Evolutionary conservation across 2,113 vertebrate species (phyloP).

Genomic region (Melozone crissalis): DNA sequence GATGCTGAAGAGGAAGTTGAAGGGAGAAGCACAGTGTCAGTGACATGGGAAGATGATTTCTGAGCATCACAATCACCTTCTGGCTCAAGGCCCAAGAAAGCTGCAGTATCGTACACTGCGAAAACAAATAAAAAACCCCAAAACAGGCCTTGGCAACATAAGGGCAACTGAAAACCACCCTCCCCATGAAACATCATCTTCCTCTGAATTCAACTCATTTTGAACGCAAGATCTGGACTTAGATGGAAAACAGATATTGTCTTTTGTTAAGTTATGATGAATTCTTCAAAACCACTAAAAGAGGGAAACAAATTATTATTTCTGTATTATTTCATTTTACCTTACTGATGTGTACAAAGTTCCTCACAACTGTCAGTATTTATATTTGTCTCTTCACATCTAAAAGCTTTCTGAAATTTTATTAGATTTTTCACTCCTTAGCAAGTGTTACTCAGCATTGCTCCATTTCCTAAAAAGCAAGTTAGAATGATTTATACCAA

Average conservation of each 20-base stretch:
- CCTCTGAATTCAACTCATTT: neutral
- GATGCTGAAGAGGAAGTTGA: neutral
- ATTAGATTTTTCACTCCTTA: neutral
- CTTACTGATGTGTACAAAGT: neutral
- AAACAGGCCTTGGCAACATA: neutral
- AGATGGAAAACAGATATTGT: neutral
- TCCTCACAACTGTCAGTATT: neutral
- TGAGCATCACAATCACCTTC: neutral
- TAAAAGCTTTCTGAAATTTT: neutral
- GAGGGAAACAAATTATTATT: neutral
- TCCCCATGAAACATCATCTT: neutral
- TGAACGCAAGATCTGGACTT: neutral
- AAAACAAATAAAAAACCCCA: neutral
- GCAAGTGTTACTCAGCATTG: neutral
- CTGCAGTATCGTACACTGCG: neutral
- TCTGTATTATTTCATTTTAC: neutral
- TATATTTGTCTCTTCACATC: neutral
- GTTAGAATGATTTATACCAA: neutral
- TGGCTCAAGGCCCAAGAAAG: neutral
- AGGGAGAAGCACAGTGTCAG: neutral
- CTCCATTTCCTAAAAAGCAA: neutral
- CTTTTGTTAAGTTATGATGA: neutral
- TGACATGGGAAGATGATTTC: neutral
- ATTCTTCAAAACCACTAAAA: neutral
- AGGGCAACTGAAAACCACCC: neutral